Evolutionary conservation across 2,888 invertebrate genomes (phyloP).

Genomic region (Palloptera scutellata): DNA sequence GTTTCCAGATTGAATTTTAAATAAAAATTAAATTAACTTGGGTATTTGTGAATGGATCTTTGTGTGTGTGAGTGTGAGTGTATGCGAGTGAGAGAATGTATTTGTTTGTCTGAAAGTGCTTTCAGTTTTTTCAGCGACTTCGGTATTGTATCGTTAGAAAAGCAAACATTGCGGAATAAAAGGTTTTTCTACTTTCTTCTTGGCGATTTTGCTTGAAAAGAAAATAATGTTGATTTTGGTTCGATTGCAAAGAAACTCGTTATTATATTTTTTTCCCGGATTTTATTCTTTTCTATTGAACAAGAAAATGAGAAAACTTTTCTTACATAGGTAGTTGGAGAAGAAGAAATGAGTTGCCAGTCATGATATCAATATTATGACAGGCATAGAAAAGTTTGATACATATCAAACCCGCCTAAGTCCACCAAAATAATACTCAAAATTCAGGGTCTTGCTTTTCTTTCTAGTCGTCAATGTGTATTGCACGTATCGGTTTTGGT

Average conservation of each 20-base stretch:
- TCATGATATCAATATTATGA: too few relatives aligned
- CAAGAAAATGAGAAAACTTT: constrained; percentile 21
- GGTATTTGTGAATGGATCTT: constrained; percentile 51
- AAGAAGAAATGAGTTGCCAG: not conserved
- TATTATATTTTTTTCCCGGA: too few relatives aligned
- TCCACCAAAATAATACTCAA: too few relatives aligned
- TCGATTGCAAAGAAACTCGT: constrained; percentile 1
- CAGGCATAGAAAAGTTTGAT: too few relatives aligned
- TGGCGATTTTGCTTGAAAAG: too few relatives aligned
- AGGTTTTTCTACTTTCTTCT: constrained; percentile 57
- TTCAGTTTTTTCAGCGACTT: constrained; percentile 13
- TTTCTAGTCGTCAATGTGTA: too few relatives aligned
- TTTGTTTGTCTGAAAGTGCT: constrained; percentile 22
- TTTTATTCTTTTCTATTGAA: constrained; percentile 19
- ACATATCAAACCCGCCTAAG: too few relatives aligned
- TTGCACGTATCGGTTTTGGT: too few relatives aligned
- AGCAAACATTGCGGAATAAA: constrained; percentile 57
- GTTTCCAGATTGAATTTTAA: constrained; percentile 58
- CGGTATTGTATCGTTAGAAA: constrained; percentile 31
- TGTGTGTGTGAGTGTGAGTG: constrained; percentile 10
- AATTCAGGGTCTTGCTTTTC: too few relatives aligned
- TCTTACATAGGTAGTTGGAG: not conserved
- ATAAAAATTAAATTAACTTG: constrained; percentile 57
- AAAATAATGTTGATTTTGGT: constrained; percentile 31
- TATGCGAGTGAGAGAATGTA: constrained; percentile 6